Conservation (phyloP, 92 coral and sea anemone species). For the Bergia puertoricense region DNA sequence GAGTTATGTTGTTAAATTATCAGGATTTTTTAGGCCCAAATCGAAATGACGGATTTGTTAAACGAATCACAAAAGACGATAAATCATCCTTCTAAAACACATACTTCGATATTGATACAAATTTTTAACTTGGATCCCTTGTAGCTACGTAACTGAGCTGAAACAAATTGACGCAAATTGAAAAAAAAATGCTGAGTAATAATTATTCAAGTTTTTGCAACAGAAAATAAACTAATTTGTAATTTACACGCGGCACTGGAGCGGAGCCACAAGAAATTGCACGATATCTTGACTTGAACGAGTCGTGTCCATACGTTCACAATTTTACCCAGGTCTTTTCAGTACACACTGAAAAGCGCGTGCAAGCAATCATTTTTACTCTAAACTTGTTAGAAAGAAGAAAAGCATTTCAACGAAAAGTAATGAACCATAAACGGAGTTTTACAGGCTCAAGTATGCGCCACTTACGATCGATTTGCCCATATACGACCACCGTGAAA, state of each 20-base stretch:
- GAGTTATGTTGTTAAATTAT: neutral
- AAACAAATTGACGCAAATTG: neutral
- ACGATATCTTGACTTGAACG: neutral
- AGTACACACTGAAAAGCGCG: neutral
- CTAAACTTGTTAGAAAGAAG: neutral
- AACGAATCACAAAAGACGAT: neutral
- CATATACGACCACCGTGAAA: conserved; percentile 1
- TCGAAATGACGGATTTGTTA: neutral
- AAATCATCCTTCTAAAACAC: neutral
- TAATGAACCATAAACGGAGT: neutral
- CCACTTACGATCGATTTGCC: conserved; percentile 15
- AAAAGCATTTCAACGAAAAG: neutral
- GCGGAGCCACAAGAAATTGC: neutral
- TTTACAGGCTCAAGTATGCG: conserved; percentile 3
- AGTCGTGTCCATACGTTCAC: neutral
- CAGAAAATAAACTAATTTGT: conserved; percentile 33
- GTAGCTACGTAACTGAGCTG: neutral
- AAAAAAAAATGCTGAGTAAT: conserved; percentile 1
- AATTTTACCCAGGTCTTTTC: neutral
- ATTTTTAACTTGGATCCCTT: neutral
- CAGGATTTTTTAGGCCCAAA: neutral
- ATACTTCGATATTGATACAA: neutral
- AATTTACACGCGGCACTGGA: neutral
- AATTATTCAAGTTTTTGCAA: neutral
- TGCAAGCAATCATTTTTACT: neutral